Percentiles rank a stretch among this genome's conserved stretches.
Evolutionary conservation across 2,888 invertebrate genomes (phyloP).

Genomic region (Heliconius aoede): DNA sequence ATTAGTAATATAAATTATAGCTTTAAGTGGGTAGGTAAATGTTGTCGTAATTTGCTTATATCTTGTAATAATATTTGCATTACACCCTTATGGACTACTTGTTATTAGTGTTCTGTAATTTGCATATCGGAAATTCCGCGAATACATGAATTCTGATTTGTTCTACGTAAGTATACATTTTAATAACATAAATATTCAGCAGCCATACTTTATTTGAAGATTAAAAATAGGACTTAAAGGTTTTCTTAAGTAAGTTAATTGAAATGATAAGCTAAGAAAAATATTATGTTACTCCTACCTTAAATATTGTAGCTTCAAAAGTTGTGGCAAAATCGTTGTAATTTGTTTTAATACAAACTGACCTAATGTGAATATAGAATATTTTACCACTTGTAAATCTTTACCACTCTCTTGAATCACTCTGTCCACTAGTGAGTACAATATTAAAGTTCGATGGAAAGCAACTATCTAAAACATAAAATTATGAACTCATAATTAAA

Average conservation of each 20-base stretch:
- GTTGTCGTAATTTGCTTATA: too few relatives aligned
- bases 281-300: too few relatives aligned
- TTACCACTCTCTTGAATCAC: too few relatives aligned
- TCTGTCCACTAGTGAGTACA: too few relatives aligned
- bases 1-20: too few relatives aligned
- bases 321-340: neutral
- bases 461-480: too few relatives aligned
- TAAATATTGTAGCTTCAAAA: neutral
- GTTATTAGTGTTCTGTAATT: slow-evolving; percentile 15
- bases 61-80: neutral
- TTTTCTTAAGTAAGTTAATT: neutral
- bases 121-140: slow-evolving; percentile 16
- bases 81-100: neutral
- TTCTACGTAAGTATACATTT: slow-evolving; percentile 6
- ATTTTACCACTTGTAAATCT: too few relatives aligned
- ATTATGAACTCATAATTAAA: too few relatives aligned
- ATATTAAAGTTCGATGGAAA: too few relatives aligned
- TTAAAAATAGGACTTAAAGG: neutral
- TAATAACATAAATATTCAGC: slow-evolving; percentile 26
- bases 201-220: neutral
- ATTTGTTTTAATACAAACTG: too few relatives aligned
- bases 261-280: neutral
- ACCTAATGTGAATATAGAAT: too few relatives aligned
- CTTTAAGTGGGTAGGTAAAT: too few relatives aligned
- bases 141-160: slow-evolving; percentile 24